phyloP scores from a whole-genome alignment of 2,797 vertebrate species.

The Pelobates cultripes region DNA sequence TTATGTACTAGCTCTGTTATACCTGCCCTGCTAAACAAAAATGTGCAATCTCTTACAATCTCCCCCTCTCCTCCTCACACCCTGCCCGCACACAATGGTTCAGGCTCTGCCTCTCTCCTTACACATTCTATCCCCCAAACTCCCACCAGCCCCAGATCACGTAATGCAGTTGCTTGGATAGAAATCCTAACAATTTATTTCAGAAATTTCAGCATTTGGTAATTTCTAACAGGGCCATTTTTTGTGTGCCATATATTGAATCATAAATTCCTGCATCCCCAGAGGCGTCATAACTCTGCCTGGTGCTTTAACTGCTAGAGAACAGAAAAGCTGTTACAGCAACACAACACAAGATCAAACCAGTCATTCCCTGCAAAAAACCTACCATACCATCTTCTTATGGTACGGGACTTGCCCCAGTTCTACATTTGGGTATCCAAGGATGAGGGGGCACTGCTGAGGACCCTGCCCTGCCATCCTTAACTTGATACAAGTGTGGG shows the following conservation, averaged over 20 bases:
- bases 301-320: slow-evolving; percentile 11
- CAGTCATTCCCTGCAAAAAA: no score
- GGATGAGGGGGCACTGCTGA: no score
- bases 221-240: slow-evolving; percentile 18
- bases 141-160: slow-evolving; percentile 5
- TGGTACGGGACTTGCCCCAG: no score
- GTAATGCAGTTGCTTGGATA: background rate
- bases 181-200: slow-evolving; percentile 40
- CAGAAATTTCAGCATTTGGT: slow-evolving; percentile 31
- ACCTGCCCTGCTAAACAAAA: background rate
- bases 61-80: background rate
- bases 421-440: no score
- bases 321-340: background rate
- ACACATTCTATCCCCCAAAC: background rate
- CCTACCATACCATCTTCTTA: no score
- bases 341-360: no score
- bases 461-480: no score
- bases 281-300: slow-evolving; percentile 42
- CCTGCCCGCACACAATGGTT: no score
- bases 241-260: slow-evolving; percentile 46
- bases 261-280: slow-evolving; percentile 50
- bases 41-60: background rate
- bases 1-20: background rate
- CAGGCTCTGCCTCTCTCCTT: no score
- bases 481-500: no score